Evolutionary conservation across 2,888 invertebrate species (phyloP), one percentile per base, ranked within the genome.

Genomic region (Agonum fuliginosum): DNA sequence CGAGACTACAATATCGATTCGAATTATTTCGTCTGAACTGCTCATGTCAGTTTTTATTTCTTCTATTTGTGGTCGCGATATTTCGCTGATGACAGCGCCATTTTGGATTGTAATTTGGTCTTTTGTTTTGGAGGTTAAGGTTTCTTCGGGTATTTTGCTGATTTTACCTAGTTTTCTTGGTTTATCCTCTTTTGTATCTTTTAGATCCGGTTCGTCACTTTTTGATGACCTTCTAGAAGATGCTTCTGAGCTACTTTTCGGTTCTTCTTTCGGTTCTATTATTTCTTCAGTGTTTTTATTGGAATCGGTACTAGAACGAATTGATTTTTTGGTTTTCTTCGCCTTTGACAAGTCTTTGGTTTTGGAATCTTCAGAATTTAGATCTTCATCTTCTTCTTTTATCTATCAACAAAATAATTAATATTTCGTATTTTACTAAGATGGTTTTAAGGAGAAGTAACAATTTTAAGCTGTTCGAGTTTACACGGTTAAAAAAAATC

Each of bases 331-430:
- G 3, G 17, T 27, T 62, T 62, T 62, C 12, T 54, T 54, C 0
- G 6, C 8, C 24, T 54, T 54, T 1, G 6, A 20, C 20, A n/a
- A 3, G 4, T 54, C 54, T 62, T 62, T 62, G 17, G 58, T 27
- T 62, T 62, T 62, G 2, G 54, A 54, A 8, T 62, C 58, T 17
- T 62, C 30, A 1, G 17, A 12, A 17, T 3, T 30, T 14, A 30
- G 30, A 30, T 62, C 58, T 14, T 62, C 58, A 12, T 62, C 58
- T 30, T 58, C 30, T 58, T 62, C 58, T 62, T 62, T 62, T 62
- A 62, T 30, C 58, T 62, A 5, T 17, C 4, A 12, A 17, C 6
- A 62, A 19, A 20, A 48, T 1, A 19, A 20, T 30, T 30, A 5
- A 8, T 30, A 30, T 6, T 30, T 30, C 4, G 30, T 30, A 8